Percentiles rank a stretch among this genome's conserved stretches.
phyloP scores from a whole-genome alignment of 2,888 invertebrate species.

The Dendrolimus houi region DNA sequence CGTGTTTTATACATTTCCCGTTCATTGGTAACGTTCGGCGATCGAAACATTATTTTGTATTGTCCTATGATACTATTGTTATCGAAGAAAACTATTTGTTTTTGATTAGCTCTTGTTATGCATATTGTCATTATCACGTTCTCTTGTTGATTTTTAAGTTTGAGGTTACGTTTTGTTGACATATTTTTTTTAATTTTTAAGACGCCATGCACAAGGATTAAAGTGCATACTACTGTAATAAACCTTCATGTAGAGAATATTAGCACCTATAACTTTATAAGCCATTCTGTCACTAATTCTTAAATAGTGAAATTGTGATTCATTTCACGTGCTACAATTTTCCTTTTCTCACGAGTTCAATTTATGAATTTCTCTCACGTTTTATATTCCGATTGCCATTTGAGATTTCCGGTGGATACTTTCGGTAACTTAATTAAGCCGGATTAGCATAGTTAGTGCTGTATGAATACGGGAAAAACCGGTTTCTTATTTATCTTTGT shows the following conservation, averaged over 20 bases:
- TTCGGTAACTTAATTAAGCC: neutral
- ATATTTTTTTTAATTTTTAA: slow-evolving; percentile 28
- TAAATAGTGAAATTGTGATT: neutral
- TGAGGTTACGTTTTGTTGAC: slow-evolving; percentile 69
- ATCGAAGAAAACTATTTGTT: slow-evolving; percentile 21
- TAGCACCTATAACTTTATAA: neutral
- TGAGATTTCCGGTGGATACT: neutral
- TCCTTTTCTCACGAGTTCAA: neutral
- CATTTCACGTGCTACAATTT: neutral
- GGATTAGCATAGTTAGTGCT: neutral
- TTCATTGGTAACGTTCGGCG: slow-evolving; percentile 47
- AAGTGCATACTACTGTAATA: neutral
- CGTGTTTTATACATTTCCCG: slow-evolving; percentile 61
- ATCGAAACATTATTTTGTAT: slow-evolving; percentile 19
- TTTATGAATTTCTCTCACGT: neutral
- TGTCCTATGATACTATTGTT: slow-evolving; percentile 17
- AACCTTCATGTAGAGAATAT: neutral
- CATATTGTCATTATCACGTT: slow-evolving; percentile 51
- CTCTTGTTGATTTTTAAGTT: slow-evolving; percentile 60
- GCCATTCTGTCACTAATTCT: neutral
- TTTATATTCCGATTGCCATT: neutral
- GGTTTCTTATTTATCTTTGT: neutral
- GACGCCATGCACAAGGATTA: slow-evolving; percentile 5
- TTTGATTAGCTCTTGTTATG: slow-evolving; percentile 20
- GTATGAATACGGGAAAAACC: neutral